Evolutionary conservation across 2,113 vertebrate genomes (phyloP), one percentile per base, ranked within the genome.

Genomic region (Entelurus aequoreus): DNA sequence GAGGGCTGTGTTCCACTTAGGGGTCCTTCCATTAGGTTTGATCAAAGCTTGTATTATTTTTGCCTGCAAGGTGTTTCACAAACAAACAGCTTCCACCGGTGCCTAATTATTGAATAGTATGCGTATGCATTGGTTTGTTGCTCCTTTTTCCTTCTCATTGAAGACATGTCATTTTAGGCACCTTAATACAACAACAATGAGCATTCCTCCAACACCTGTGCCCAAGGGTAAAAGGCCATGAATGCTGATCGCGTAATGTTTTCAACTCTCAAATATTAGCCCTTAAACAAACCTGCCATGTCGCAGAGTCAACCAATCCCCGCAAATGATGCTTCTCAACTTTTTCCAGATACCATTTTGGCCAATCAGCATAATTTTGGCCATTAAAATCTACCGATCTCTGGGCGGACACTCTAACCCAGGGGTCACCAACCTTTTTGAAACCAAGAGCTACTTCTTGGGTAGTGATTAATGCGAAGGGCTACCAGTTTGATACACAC

Each of bases 71-170:
- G 69, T 73, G 58, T 82, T 81, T 68, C 61, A 75, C 60, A 62
- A 72, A 68, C 62, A 60, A 81, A 71, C 54, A 72, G 44, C 48
- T 66, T 72, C 44, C 65, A 77, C 65, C 77, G 63, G 74, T 54
- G 75, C 77, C 71, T 67, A 77, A 78, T 69, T 67, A 67, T 75
- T 82, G 81, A 85, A 88, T 82, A 79, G 73, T 75, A 84, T 84
- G 65, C 76, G 85, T 79, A 54, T 75, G 62, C 57, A 7, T 67
- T 80, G 75, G 84, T 79, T 69, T 77, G 69, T 60, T 68, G 62
- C 66, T 65, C 69, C 60, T 65, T 62, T 69, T 60, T 38, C 38
- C 54, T 80, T 84, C 78, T 82, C 77, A 84, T 82, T 79, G 74
- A 79, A 73, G 75, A 56, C 36, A 74, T 79, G 28, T 72, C 58